Conservation (phyloP, 2,888 invertebrate genomes). For the Melitaea athalia region DNA sequence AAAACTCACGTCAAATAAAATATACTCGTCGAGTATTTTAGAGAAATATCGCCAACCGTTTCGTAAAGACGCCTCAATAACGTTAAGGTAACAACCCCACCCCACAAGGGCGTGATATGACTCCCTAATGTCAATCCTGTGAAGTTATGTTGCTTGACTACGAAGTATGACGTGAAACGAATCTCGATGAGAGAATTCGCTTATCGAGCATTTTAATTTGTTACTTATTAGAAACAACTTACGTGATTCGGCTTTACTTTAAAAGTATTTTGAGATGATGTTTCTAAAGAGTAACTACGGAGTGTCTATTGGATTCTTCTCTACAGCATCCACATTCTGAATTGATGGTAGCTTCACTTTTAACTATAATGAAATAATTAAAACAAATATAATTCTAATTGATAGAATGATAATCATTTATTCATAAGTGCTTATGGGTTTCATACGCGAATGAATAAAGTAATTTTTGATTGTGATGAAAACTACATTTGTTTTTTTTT, state of each 20-base stretch:
- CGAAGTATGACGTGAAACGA: neutral
- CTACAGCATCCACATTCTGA: too few species aligned
- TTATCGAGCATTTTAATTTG: slow-evolving; percentile 3
- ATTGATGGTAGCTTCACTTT: too few species aligned
- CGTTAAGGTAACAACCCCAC: neutral
- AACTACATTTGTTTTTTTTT: too few species aligned
- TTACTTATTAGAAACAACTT: neutral
- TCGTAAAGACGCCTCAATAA: slow-evolving; percentile 6
- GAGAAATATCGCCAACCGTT: neutral
- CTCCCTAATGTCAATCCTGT: neutral
- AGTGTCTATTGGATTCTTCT: too few species aligned
- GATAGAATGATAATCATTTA: too few species aligned
- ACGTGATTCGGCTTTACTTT: neutral
- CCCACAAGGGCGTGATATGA: neutral
- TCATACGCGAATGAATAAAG: too few species aligned
- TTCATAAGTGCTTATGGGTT: too few species aligned
- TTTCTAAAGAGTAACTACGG: too few species aligned
- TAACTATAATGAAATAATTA: too few species aligned
- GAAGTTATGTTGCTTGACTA: neutral
- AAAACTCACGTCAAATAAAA: neutral
- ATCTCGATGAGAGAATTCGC: neutral
- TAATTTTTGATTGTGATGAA: too few species aligned
- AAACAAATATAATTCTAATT: too few species aligned
- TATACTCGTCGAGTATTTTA: slow-evolving; percentile 1
- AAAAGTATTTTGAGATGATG: neutral